Conservation (phyloP, 2,797 vertebrate genomes). For the Manis crassicaudata region DNA sequence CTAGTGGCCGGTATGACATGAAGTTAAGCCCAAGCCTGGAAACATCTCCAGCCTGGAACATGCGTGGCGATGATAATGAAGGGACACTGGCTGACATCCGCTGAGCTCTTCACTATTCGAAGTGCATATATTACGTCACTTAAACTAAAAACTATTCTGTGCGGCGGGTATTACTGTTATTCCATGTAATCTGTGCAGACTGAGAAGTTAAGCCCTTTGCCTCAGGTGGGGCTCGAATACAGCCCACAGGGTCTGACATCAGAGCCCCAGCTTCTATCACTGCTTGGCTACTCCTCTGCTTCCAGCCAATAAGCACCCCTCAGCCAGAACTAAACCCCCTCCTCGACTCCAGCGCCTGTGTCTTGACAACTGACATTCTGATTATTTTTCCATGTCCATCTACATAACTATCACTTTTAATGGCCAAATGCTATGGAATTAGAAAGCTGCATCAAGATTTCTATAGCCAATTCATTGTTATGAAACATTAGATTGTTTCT, state of each 20-base stretch:
- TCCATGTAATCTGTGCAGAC: background rate
- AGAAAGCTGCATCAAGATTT: background rate
- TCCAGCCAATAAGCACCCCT: background rate
- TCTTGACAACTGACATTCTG: background rate
- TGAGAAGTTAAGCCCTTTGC: background rate
- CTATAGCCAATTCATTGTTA: background rate
- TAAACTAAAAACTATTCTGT: background rate
- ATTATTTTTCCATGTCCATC: background rate
- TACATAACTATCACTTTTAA: background rate
- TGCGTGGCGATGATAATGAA: background rate
- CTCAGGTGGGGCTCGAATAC: too few species aligned
- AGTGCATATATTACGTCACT: background rate
- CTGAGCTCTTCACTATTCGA: background rate
- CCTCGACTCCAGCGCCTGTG: background rate
- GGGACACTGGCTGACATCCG: too few species aligned
- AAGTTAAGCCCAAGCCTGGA: background rate
- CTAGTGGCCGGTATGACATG: slow-evolving; percentile 1
- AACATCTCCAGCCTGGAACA: background rate
- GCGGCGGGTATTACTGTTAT: background rate
- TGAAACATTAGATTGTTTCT: background rate
- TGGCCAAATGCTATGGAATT: background rate
- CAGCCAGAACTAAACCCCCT: fast-evolving
- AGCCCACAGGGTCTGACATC: background rate
- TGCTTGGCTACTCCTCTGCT: fast-evolving
- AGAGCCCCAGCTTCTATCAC: background rate